Conservation (phyloP, 1,140 invertebrate genomes). For the Scaptomyza hsui region DNA sequence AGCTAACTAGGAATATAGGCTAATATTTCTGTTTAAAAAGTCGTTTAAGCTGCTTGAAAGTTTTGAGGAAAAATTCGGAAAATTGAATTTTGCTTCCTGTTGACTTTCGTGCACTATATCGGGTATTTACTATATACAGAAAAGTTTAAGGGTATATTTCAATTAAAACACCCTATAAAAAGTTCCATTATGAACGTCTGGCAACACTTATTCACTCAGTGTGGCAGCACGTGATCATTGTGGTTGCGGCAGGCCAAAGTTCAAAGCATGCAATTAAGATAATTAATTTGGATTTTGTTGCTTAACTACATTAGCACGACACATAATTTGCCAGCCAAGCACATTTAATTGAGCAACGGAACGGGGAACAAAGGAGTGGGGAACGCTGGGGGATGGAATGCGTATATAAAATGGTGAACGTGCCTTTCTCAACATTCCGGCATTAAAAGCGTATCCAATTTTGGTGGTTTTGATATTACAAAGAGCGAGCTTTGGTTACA, state of each 20-base stretch:
- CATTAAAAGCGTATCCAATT: not conserved
- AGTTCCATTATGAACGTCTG: conserved; percentile 1
- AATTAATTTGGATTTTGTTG: conserved; percentile 57
- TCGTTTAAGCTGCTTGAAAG: too few relatives aligned
- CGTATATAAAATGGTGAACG: conserved; percentile 32
- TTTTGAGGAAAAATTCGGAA: too few relatives aligned
- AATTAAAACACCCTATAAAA: not conserved
- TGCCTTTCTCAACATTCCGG: conserved; percentile 42
- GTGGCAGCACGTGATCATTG: not conserved
- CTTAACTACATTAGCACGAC: conserved; percentile 32
- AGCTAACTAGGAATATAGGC: too few relatives aligned
- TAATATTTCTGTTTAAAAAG: too few relatives aligned
- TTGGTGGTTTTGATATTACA: not conserved
- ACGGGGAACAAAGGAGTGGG: not conserved
- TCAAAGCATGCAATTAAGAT: conserved; percentile 67
- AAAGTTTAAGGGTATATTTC: not conserved
- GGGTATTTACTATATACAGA: too few relatives aligned
- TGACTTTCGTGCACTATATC: too few relatives aligned
- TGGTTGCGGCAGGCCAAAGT: conserved; percentile 20
- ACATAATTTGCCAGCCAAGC: conserved; percentile 12
- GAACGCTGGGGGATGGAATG: not conserved
- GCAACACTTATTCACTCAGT: conserved; percentile 11
- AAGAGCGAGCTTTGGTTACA: conserved; percentile 12
- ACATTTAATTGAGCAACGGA: conserved; percentile 31
- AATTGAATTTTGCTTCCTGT: too few relatives aligned